phyloP scores from a whole-genome alignment of 2,888 invertebrate species.

The Amaurobius ferox region DNA sequence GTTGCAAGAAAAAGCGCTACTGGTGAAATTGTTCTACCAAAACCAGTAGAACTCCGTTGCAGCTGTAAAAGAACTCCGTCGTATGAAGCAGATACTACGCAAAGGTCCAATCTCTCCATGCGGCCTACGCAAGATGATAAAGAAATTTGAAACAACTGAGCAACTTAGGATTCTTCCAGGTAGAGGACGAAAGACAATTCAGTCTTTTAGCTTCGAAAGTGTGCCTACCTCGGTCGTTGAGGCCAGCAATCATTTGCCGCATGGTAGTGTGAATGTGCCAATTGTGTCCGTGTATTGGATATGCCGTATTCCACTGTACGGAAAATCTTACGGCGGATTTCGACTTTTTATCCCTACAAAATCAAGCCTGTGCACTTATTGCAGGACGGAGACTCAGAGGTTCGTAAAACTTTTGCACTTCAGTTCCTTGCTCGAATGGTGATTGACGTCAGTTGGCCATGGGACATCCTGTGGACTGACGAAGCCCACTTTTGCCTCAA shows the following conservation, averaged over 20 bases:
- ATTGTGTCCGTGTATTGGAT: constrained; percentile 12
- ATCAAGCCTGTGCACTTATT: constrained; percentile 13
- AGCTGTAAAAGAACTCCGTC: neutral
- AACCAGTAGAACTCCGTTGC: neutral
- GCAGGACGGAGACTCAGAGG: neutral
- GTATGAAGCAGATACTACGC: too few species aligned
- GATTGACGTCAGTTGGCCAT: neutral
- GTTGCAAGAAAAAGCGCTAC: constrained; percentile 16
- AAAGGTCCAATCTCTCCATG: constrained; percentile 22
- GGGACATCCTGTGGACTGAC: constrained; percentile 11
- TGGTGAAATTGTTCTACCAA: too few species aligned
- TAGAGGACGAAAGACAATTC: constrained; percentile 23
- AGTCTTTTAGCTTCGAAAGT: constrained; percentile 7
- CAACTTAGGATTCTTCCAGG: constrained; percentile 21
- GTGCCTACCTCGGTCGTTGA: constrained; percentile 17
- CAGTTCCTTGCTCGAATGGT: constrained; percentile 10
- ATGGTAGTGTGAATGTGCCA: constrained; percentile 29
- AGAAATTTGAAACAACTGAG: constrained; percentile 19
- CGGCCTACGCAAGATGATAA: neutral
- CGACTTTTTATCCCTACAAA: constrained; percentile 20
- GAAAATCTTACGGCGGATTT: constrained; percentile 18
- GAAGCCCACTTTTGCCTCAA: constrained; percentile 17
- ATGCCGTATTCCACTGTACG: constrained; percentile 27
- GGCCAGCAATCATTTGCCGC: constrained; percentile 20
- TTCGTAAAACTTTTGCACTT: constrained; percentile 9